These are phyloP conservation scores for Drosophila ercepeae DNA, from an alignment of 1,140 invertebrate genomes.

Conservation along the genomic window DNA sequence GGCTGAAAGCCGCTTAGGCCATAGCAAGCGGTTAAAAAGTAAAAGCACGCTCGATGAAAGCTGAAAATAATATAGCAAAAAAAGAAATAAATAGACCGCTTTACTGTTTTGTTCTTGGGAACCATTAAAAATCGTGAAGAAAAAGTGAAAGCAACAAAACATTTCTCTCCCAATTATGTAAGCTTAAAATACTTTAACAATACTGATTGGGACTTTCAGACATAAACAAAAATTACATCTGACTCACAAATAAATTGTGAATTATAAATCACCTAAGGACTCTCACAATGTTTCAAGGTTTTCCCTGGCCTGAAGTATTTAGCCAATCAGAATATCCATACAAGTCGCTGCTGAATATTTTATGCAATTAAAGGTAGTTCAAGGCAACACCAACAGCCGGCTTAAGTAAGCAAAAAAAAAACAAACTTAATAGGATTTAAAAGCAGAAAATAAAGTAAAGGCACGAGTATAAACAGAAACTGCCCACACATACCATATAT, in stretches of 20 bases:
- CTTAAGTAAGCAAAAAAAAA: conserved; percentile 59
- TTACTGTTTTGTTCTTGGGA: background rate
- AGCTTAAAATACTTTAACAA: background rate
- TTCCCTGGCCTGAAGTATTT: conserved; percentile 11
- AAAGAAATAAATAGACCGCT: background rate
- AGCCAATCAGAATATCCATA: conserved; percentile 35
- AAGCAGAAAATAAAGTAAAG: conserved; percentile 15
- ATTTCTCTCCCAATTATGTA: background rate
- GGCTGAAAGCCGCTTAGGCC: background rate
- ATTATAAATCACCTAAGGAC: conserved; percentile 27
- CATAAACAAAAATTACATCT: background rate
- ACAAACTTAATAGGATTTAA: conserved; percentile 64
- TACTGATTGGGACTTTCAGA: background rate
- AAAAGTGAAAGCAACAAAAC: background rate
- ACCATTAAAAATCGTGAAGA: background rate
- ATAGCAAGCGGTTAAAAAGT: conserved; percentile 6
- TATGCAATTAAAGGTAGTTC: conserved; percentile 61
- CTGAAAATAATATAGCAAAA: conserved; percentile 4
- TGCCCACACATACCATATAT: conserved; percentile 69
- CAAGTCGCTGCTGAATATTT: conserved; percentile 49
- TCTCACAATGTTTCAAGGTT: conserved; percentile 12
- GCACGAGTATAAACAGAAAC: conserved; percentile 7
- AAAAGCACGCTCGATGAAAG: conserved; percentile 17
- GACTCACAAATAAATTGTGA: conserved; percentile 24
- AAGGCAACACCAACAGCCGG: conserved; percentile 41